Base-by-base conservation (phyloP, 92 coral and sea anemone species). In the Pocillopora grandis region DNA sequence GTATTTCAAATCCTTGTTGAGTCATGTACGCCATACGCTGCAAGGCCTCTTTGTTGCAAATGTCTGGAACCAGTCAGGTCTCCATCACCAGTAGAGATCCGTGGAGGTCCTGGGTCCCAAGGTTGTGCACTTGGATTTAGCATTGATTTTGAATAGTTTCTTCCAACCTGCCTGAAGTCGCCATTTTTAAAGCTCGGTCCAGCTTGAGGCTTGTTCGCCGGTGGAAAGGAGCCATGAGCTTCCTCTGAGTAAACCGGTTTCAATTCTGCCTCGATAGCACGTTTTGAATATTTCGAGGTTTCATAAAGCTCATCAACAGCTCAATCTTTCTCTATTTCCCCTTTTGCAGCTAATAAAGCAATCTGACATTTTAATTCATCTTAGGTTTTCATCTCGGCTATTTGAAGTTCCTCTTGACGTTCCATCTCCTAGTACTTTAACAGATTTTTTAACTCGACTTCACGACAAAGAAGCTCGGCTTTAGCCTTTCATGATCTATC, bases 221-320 rank as follows among this genome's bases (percentile, higher is more conserved):
- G 15, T n/a, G 48, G 65, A 58, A 23, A 37, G 57, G 58, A 33
- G 19, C 31, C 16, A 0, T 20, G 36, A 31, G 56, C n/a, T 72
- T 72, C 21, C 36, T 27, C 76, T 37, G 55, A 4, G 59, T 11
- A 42, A 19, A 37, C 57, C 15, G 55, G 66, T 36, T 36, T 76
- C 49, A 60, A 61, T 27, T 73, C 77, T 73, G 19, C 77, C 61
- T 49, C 36, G 58, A n/a, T 64, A n/a, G 11, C 56, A 52, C 55
- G 76, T 56, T 81, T 60, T 19, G 85, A 81, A 56, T 70, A 68
- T 70, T 81, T 67, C 10, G 65, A 27, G 5, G 49, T 33, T 81
- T 81, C 68, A 12, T 71, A 62, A 12, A 82, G 19, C 42, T 82
- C 71, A 20, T 82, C 86, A 42, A 71, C 36, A 1, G 17, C 72